Conservation (phyloP, 2,113 vertebrate genomes). For the Leucoraja erinaceus region DNA sequence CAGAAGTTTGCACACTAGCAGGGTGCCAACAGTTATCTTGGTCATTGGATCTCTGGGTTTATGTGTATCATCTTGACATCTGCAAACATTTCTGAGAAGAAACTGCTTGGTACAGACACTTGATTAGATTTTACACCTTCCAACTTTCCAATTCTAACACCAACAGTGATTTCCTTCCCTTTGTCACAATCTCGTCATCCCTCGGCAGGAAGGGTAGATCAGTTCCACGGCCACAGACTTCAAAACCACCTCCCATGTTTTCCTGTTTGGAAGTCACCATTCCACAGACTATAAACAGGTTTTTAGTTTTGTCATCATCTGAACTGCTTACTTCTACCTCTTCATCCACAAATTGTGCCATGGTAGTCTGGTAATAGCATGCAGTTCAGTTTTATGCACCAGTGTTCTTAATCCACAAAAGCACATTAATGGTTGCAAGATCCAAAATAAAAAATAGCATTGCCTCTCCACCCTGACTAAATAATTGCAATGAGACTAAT, state of each 20-base stretch:
- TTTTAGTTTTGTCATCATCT: not conserved
- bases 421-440: not conserved
- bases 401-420: not conserved
- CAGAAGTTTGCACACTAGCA: no score
- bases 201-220: not conserved
- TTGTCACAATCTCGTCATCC: not conserved
- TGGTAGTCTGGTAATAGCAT: not conserved
- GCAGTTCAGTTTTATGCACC: not conserved
- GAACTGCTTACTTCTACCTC: not conserved
- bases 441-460: not conserved
- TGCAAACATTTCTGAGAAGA: not conserved
- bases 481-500: not conserved
- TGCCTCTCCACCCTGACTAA: not conserved
- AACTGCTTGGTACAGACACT: not conserved
- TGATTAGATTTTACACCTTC: not conserved
- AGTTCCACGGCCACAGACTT: not conserved
- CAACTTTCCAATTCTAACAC: not conserved
- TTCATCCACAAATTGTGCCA: not conserved
- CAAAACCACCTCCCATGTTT: slow-evolving; percentile 3
- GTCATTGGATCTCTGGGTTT: no score
- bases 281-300: not conserved
- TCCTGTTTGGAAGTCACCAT: not conserved
- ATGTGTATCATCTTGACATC: not conserved
- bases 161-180: slow-evolving; percentile 2
- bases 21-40: no score